phyloP scores from a whole-genome alignment of 2,797 vertebrate species.

The Alectoris magna region DNA sequence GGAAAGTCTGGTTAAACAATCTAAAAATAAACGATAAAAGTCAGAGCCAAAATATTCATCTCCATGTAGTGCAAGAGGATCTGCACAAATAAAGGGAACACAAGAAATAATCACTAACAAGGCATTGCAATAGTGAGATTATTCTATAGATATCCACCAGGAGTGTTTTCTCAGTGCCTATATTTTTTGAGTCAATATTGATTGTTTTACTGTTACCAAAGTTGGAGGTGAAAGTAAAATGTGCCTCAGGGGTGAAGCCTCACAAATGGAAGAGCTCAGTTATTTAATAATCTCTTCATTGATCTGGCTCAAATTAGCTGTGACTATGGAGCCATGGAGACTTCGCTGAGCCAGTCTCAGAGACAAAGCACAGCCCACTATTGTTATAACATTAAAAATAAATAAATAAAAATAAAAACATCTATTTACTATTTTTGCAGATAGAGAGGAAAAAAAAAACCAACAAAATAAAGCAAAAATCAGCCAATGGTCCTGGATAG shows the following conservation, averaged over 20 bases:
- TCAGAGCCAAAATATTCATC: not conserved
- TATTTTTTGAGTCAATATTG: slow-evolving; percentile 29
- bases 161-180: slow-evolving; percentile 9
- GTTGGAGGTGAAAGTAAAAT: slow-evolving; percentile 35
- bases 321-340: not conserved
- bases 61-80: not conserved
- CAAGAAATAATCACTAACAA: not conserved
- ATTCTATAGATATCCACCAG: not conserved
- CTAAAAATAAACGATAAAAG: not conserved
- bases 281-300: slow-evolving; percentile 39
- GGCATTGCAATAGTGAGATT: not conserved
- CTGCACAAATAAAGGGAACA: not conserved
- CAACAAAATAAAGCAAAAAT: not conserved
- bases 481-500: not conserved
- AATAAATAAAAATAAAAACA: not conserved
- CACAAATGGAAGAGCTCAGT: slow-evolving; percentile 28
- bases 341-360: not conserved
- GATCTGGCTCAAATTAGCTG: slow-evolving; percentile 18
- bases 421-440: not conserved
- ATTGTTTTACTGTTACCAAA: slow-evolving; percentile 19
- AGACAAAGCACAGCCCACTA: not conserved
- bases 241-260: not conserved
- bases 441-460: fast-evolving
- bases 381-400: not conserved
- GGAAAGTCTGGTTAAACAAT: not conserved